These are phyloP conservation scores for Argopecten irradians DNA, from an alignment of 1,140 invertebrate species.

Conservation along the genomic window DNA sequence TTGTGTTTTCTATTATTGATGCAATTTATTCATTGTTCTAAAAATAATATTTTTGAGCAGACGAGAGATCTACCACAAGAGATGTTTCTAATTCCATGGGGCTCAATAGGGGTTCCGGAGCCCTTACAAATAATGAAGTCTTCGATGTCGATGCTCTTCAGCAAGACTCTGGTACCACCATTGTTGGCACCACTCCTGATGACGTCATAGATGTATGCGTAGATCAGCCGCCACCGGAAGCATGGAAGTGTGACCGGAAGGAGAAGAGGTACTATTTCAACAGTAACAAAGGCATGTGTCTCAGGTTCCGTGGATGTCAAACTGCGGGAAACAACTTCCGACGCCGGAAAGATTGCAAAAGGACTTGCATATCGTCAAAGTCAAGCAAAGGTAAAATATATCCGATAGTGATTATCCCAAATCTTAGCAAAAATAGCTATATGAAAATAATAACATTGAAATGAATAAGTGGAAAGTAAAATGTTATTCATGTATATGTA, in stretches of 20 bases:
- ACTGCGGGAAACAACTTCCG: conserved; percentile 37
- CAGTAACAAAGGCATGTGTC: conserved; percentile 32
- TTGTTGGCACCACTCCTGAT: not conserved
- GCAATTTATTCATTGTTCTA: not conserved
- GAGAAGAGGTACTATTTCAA: conserved; percentile 42
- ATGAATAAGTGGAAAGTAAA: too few relatives aligned
- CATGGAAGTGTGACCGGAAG: conserved; percentile 6
- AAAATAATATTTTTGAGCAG: not conserved
- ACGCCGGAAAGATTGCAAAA: conserved; percentile 43
- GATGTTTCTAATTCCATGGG: not conserved
- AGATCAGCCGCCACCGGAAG: conserved; percentile 3
- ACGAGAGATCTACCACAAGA: not conserved
- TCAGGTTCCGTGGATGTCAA: conserved; percentile 41
- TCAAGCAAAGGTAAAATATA: not conserved
- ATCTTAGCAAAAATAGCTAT: not conserved
- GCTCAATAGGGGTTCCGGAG: not conserved
- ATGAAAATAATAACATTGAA: too few relatives aligned
- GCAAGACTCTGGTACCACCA: not conserved
- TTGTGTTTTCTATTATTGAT: not conserved
- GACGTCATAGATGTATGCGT: not conserved
- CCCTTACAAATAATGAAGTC: not conserved
- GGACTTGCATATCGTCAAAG: conserved; percentile 24
- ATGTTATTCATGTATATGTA: too few relatives aligned
- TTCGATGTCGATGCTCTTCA: not conserved
- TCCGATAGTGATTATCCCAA: not conserved